Conservation (phyloP, 2,888 invertebrate genomes). For the Adelognathus sp. region DNA sequence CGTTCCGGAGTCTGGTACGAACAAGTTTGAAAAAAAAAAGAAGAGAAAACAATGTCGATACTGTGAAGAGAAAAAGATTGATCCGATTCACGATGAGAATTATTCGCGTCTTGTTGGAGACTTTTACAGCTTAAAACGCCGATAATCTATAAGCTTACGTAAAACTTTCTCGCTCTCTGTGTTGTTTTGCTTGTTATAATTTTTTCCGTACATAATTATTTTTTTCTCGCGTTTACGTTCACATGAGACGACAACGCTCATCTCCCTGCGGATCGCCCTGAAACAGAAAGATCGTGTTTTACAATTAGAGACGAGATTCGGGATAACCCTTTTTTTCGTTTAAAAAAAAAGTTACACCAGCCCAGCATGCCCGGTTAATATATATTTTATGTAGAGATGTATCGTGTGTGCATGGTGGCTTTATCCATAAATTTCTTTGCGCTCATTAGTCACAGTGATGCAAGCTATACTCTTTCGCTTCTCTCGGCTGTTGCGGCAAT, state of each 20-base stretch:
- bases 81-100: not conserved
- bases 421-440: constrained; percentile 7
- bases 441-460: constrained; percentile 62
- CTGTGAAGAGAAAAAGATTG: constrained; percentile 21
- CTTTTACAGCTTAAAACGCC: constrained; percentile 58
- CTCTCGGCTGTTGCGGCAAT: not conserved
- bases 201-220: constrained; percentile 58
- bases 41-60: too few relatives aligned
- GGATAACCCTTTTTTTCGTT: constrained; percentile 36
- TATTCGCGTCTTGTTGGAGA: constrained; percentile 24
- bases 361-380: constrained; percentile 61
- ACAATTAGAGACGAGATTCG: constrained; percentile 54
- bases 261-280: constrained; percentile 82
- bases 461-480: constrained; percentile 49
- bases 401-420: constrained; percentile 35
- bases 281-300: constrained; percentile 70
- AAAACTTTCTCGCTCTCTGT: constrained; percentile 50
- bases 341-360: constrained; percentile 24
- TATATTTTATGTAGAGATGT: constrained; percentile 36
- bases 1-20: constrained; percentile 31
- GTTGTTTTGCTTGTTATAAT: constrained; percentile 22
- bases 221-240: constrained; percentile 68
- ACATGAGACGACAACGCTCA: constrained; percentile 85
- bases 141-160: constrained; percentile 60
- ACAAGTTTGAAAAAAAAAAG: constrained; percentile 11